Evolutionary conservation across 2,797 vertebrate genomes (phyloP).

Genomic region (Anguilla marmorata): DNA sequence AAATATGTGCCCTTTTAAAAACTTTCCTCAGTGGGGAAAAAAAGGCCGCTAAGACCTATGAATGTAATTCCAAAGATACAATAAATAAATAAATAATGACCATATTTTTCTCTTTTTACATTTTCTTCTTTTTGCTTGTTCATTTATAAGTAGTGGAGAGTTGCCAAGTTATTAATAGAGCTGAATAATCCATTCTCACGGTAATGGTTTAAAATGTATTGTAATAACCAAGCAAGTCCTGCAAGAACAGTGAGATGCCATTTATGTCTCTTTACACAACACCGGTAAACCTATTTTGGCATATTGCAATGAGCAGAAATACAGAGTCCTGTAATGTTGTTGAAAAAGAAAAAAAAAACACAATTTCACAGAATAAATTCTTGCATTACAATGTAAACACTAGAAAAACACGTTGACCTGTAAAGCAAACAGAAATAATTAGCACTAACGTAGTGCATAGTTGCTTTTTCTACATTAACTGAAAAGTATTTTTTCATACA

Average conservation of each 20-base stretch:
- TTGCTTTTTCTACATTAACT: slow-evolving; percentile 70
- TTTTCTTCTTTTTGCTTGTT: background rate
- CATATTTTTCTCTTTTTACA: background rate
- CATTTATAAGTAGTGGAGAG: background rate
- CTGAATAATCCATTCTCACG: background rate
- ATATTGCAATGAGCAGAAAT: slow-evolving; percentile 47
- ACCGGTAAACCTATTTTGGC: slow-evolving; percentile 63
- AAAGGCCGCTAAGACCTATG: background rate
- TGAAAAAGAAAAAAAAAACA: slow-evolving; percentile 51
- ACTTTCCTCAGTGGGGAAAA: background rate
- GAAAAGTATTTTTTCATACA: slow-evolving; percentile 63
- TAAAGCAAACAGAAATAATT: slow-evolving; percentile 74
- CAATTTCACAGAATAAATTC: slow-evolving; percentile 66
- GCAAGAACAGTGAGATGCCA: background rate
- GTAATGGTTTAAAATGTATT: background rate
- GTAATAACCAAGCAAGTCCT: slow-evolving; percentile 9
- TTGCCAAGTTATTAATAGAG: background rate
- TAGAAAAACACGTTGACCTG: slow-evolving; percentile 80
- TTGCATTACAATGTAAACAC: slow-evolving; percentile 80
- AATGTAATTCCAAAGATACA: background rate
- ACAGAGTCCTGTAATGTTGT: slow-evolving; percentile 64
- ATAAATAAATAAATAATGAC: background rate
- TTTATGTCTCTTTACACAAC: slow-evolving; percentile 21
- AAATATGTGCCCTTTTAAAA: background rate
- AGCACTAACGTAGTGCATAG: slow-evolving; percentile 99